phyloP scores from a whole-genome alignment of 2,113 vertebrate species.

The Colinus virginianus region DNA sequence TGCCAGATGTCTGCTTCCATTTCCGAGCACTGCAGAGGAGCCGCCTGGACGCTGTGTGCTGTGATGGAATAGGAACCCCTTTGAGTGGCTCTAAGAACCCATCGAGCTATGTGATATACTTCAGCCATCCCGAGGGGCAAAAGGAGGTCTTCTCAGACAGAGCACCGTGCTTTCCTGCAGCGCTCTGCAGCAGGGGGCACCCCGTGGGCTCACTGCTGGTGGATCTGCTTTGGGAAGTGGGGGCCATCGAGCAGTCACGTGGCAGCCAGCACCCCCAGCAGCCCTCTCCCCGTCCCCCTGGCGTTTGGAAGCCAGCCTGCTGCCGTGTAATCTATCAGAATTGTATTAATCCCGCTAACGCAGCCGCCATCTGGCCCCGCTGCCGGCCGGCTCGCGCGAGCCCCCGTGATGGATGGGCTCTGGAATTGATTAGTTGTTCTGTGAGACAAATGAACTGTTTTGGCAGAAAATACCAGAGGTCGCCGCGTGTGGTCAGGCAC shows the following conservation, averaged over 20 bases:
- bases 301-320: constrained; percentile 58
- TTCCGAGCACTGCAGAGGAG: neutral
- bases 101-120: fast-evolving
- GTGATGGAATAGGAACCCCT: neutral
- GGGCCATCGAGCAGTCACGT: neutral
- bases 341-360: constrained; percentile 89
- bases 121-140: neutral
- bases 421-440: constrained; percentile 95
- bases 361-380: constrained; percentile 81
- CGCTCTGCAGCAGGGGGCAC: neutral
- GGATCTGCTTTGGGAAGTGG: neutral
- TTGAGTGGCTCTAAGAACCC: neutral
- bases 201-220: neutral
- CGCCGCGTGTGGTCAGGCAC: constrained; percentile 82
- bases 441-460: constrained; percentile 93
- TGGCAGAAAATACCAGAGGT: constrained; percentile 92
- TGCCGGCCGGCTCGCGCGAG: constrained; percentile 75
- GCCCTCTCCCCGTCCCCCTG: neutral
- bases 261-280: neutral
- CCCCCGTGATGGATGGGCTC: constrained; percentile 91
- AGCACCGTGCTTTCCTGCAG: neutral
- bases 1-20: neutral
- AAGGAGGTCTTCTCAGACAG: neutral
- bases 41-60: fast-evolving
- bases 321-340: constrained; percentile 84